Evolutionary conservation across 2,797 vertebrate genomes (phyloP), one percentile per base, ranked within the genome.

Genomic region (Cottoperca gobio): DNA sequence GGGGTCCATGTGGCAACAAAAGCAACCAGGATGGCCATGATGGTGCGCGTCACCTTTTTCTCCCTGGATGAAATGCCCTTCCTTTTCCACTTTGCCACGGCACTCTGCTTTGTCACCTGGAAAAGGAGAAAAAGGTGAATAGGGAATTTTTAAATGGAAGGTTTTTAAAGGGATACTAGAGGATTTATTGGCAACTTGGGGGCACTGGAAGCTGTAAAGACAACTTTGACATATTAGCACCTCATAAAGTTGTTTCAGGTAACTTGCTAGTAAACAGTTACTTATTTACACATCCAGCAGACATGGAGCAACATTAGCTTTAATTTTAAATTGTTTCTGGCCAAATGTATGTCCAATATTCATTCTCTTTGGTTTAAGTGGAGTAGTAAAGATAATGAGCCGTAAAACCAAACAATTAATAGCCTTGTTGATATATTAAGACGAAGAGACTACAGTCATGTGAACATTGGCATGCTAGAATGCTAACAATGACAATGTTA

Each of bases 1-100:
- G 98, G 98, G 0, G 96, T 98, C 98, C 98, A 99, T 0, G 98
- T 99, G 83, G 94, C 86, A 26, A 98, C 97, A 87, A 99, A 99
- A 24, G 96, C 97, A 39, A 99, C 93, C 81, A 99, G 93, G 82
- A 99, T 98, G 79, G 98, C 98, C 91, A 98, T 98, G 90, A 99
- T 99, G 88, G 97, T 99, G 84, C 97, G 94, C 0, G 98, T 99
- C 84, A 99, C 97, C 84, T 99, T 99, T 83, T 95, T 98, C 91
- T 99, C 97, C 70, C 98, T 93, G 35, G 88, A 94, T 5, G 97
- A 96, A 1, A 94, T 93, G 86, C 95, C 95, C 85, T 95, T 97
- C 70, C 93, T 93, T 78, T 86, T 94, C 81, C 89, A 94, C 79
- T 88, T 94, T 2, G 81, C 82, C 43, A 92, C 80, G 0, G 91